A percentile compares a stretch with the other conserved stretches of the same genome.
Evolutionary conservation across 2,888 invertebrate genomes (phyloP).

Genomic region (Ormyrus thymus): DNA sequence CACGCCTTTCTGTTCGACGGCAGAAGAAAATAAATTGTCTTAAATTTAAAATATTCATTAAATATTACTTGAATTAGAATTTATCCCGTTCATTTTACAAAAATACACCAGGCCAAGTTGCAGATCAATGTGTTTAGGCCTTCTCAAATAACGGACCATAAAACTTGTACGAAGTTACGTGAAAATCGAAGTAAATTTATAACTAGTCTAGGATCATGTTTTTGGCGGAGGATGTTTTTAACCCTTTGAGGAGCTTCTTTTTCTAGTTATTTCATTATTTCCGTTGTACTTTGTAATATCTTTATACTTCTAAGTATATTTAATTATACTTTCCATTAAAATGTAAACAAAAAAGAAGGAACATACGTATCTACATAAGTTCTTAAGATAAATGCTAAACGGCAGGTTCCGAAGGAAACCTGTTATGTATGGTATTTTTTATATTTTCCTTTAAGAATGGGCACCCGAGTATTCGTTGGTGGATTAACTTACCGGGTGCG

Average conservation of each 20-base stretch:
- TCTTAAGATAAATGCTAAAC: constrained; percentile 49
- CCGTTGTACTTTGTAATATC: background rate
- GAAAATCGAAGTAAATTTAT: too few relatives aligned
- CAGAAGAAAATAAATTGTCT: too few relatives aligned
- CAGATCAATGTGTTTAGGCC: too few relatives aligned
- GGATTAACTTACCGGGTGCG: constrained; percentile 90
- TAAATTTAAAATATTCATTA: too few relatives aligned
- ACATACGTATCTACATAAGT: constrained; percentile 16
- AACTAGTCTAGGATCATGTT: background rate
- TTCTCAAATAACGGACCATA: too few relatives aligned
- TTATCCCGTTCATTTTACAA: too few relatives aligned
- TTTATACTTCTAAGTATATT: constrained; percentile 15
- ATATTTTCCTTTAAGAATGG: constrained; percentile 77
- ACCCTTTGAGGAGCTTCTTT: background rate
- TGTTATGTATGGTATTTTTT: constrained; percentile 74
- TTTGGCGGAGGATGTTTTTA: background rate
- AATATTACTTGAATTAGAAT: too few relatives aligned
- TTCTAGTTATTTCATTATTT: background rate
- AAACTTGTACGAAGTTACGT: too few relatives aligned
- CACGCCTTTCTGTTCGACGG: too few relatives aligned
- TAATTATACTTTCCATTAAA: background rate
- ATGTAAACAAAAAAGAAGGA: constrained; percentile 6
- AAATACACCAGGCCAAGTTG: too few relatives aligned
- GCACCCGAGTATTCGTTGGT: constrained; percentile 90
- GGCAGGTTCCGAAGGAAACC: constrained; percentile 70